Evolutionary conservation across 2,888 invertebrate genomes (phyloP).

Genomic region (Unio pictorum): DNA sequence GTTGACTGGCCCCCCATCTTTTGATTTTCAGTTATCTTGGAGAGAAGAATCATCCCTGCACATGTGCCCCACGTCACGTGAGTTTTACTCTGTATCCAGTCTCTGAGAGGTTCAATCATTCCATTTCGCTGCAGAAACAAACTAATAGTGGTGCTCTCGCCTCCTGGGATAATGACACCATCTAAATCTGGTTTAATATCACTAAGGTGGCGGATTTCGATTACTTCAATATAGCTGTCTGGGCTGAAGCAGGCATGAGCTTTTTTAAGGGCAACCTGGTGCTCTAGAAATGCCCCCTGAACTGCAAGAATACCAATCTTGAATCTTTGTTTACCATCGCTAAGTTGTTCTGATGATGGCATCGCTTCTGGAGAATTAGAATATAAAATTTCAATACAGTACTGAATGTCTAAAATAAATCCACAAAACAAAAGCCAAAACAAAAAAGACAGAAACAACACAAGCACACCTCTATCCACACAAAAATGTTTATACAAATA

Average conservation of each 20-base stretch:
- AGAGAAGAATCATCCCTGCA: slow-evolving; percentile 64
- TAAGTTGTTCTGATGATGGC: slow-evolving; percentile 1
- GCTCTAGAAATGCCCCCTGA: slow-evolving; percentile 66
- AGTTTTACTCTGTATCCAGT: slow-evolving; percentile 46
- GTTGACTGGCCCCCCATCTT: slow-evolving; percentile 59
- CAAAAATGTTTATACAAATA: slow-evolving; percentile 1
- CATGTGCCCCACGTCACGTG: slow-evolving; percentile 66
- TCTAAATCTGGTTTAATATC: slow-evolving; percentile 44
- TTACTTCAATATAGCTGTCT: slow-evolving; percentile 29
- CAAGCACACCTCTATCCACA: slow-evolving; percentile 7
- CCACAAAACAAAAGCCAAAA: neutral
- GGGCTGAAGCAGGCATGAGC: slow-evolving; percentile 27
- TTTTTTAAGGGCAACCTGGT: slow-evolving; percentile 48
- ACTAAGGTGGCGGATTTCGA: slow-evolving; percentile 42
- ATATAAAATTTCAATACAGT: too few species aligned
- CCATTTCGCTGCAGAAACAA: slow-evolving; percentile 55
- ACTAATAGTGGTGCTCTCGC: slow-evolving; percentile 66
- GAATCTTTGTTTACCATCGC: neutral
- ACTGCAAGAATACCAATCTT: slow-evolving; percentile 62
- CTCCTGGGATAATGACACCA: slow-evolving; percentile 66
- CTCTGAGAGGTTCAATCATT: slow-evolving; percentile 48
- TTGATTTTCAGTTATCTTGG: slow-evolving; percentile 54
- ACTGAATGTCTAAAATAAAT: neutral
- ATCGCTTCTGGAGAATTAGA: slow-evolving; percentile 1
- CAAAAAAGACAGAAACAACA: slow-evolving; percentile 20